Evolutionary conservation across 2,113 vertebrate species (phyloP), one percentile per base, ranked within the genome.

Genomic region (Odontophorus gujanensis): DNA sequence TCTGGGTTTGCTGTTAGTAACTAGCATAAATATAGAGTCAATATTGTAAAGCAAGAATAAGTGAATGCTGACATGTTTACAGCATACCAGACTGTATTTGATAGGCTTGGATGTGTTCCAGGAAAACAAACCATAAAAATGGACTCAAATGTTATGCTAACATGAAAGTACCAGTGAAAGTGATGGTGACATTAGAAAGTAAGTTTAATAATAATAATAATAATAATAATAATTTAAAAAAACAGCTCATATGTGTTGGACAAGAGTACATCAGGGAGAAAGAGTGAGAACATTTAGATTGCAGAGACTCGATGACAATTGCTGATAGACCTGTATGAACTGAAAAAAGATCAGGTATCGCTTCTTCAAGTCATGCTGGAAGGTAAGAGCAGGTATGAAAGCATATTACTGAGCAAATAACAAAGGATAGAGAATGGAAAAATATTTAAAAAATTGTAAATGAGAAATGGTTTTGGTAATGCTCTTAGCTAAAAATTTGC

Each of bases 101-200:
- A 95, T 92, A 75, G 72, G 14, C 18, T 95, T 96, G 92, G 62
- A 10, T 63, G 18, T 65, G 30, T 85, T 97, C 94, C 96, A 97
- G 91, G 89, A 95, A 96, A 97, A 95, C 72, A 96, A 96, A 90
- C 48, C 77, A 91, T 89, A 86, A 95, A 96, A 95, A 96, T 78
- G 66, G 94, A 84, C 69, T 89, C 12, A 61, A 79, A 79, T 92
- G 62, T 94, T 96, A 66, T 47, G 76, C 48, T 81, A 69, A 59
- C 57, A 89, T 30, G 58, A 84, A 96, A 81, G 61, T 73, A 77
- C 38, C 61, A 30, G 36, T n/a, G 62, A 93, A 92, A 75, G 50
- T 92, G 92, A 85, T 63, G 36, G 47, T 74, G 77, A 78, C 50
- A 74, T 89, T 95, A 83, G 24, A 85, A 92, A 87, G 13, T 7